Percentiles rank a stretch among this genome's conserved stretches.
phyloP scores from a whole-genome alignment of 1,140 invertebrate genomes.

The Capitella teleta region DNA sequence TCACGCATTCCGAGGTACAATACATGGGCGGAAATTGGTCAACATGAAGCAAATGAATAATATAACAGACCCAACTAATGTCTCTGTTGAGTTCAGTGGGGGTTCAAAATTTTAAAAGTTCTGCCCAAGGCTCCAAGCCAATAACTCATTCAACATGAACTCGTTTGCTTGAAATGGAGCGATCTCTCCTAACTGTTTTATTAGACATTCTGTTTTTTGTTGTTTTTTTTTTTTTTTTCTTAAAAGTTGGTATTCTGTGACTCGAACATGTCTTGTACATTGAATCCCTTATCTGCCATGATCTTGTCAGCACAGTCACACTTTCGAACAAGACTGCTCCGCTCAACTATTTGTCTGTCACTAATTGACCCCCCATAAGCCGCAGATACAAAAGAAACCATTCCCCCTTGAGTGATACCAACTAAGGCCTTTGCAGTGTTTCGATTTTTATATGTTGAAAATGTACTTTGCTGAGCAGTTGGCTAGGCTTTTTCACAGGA shows the following conservation, averaged over 20 bases:
- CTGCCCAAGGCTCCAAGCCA: constrained; percentile 10
- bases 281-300: constrained; percentile 10
- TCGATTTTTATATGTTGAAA: constrained; percentile 25
- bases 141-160: constrained; percentile 14
- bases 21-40: constrained; percentile 1
- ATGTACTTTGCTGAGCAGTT: constrained; percentile 23
- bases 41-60: constrained; percentile 8
- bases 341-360: constrained; percentile 12
- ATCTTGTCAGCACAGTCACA: constrained; percentile 5
- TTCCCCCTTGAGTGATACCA: constrained; percentile 16
- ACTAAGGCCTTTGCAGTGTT: constrained; percentile 18
- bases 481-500: constrained; percentile 18
- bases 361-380: constrained; percentile 12
- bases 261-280: constrained; percentile 12
- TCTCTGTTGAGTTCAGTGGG: constrained; percentile 1
- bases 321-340: constrained; percentile 4
- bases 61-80: constrained; percentile 1
- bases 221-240: background rate
- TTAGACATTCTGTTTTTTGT: constrained; percentile 11
- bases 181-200: constrained; percentile 4
- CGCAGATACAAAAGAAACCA: constrained; percentile 8
- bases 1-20: constrained; percentile 1
- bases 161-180: constrained; percentile 11
- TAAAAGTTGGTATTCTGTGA: background rate
- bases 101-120: constrained; percentile 1